phyloP scores from a whole-genome alignment of 2,888 invertebrate species.

The Carterocephalus palaemon region DNA sequence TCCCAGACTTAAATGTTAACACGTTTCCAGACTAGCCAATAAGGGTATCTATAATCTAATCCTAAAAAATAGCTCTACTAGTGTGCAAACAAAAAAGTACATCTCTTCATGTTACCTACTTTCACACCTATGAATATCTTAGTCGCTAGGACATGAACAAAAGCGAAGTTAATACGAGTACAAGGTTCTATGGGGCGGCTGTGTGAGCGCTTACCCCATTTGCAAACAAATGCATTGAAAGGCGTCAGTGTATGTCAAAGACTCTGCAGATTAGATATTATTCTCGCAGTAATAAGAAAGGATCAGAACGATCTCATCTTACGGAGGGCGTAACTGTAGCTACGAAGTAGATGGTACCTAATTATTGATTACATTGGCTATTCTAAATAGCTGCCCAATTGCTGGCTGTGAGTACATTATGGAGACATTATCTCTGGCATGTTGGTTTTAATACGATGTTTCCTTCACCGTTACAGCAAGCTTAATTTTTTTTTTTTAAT shows the following conservation, averaged over 20 bases:
- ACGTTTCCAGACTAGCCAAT: neutral
- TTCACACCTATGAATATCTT: constrained; percentile 28
- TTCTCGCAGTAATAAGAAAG: constrained; percentile 10
- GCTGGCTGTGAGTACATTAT: no score
- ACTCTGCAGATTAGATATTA: constrained; percentile 6
- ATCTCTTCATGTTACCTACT: constrained; percentile 25
- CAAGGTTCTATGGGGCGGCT: constrained; percentile 14
- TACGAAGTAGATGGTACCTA: no score
- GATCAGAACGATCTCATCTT: constrained; percentile 3
- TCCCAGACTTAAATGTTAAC: neutral
- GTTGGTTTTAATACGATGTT: no score
- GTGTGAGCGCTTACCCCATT: constrained; percentile 22
- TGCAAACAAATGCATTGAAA: constrained; percentile 22
- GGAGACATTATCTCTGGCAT: no score
- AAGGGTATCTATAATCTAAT: neutral
- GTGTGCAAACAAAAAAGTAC: constrained; percentile 1
- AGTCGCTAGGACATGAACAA: constrained; percentile 9
- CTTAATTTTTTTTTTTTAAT: no score
- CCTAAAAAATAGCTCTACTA: neutral
- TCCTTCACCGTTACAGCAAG: no score
- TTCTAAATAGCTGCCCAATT: no score
- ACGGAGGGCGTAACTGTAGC: no score
- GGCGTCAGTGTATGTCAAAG: constrained; percentile 13
- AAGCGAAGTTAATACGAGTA: constrained; percentile 10
- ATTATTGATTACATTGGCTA: no score